Conservation (phyloP, 2,888 invertebrate species). For the Eupithecia insigniata region DNA sequence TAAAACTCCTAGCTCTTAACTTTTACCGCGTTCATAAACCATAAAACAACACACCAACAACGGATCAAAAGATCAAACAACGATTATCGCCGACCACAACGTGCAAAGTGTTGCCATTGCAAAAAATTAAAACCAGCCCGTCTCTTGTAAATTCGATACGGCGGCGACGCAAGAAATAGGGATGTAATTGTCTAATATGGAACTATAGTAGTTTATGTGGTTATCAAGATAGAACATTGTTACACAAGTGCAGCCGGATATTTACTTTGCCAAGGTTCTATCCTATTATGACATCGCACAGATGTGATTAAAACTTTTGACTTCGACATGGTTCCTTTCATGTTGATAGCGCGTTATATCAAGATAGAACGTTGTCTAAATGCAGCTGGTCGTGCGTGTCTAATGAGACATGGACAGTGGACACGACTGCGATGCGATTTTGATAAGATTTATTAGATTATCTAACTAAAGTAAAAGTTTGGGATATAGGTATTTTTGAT, state of each 20-base stretch:
- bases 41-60: conserved; percentile 24
- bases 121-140: conserved; percentile 41
- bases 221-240: background rate
- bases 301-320: background rate
- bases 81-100: conserved; percentile 41
- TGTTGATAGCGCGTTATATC: background rate
- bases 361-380: conserved; percentile 1
- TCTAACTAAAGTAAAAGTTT: conserved; percentile 9
- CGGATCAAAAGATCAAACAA: conserved; percentile 41
- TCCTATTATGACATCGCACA: background rate
- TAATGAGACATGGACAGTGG: conserved; percentile 16
- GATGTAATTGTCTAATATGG: conserved; percentile 24
- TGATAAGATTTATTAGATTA: conserved; percentile 8
- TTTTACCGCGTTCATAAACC: background rate
- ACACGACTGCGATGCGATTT: background rate
- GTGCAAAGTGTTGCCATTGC: conserved; percentile 44
- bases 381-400: conserved; percentile 8
- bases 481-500: background rate
- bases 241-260: background rate
- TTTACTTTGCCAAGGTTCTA: background rate
- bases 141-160: conserved; percentile 35
- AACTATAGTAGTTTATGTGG: conserved; percentile 14
- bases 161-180: conserved; percentile 21
- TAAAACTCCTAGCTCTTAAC: background rate
- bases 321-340: background rate